phyloP scores from a whole-genome alignment of 30 jellyfish, hydroid and myxozoan genomes.

The Phacellophora camtschatica region DNA sequence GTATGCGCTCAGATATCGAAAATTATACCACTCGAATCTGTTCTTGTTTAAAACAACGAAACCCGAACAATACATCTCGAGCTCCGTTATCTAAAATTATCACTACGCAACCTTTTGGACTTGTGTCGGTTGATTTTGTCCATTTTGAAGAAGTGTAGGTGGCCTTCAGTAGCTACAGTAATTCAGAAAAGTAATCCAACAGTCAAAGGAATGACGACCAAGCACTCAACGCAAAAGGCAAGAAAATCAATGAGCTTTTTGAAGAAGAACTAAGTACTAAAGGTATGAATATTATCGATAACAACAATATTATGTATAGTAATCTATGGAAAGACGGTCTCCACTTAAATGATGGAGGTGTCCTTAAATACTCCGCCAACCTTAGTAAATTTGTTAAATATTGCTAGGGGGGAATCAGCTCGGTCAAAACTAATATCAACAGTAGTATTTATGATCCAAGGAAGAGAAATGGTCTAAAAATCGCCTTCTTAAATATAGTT shows the following conservation, averaged over 20 bases:
- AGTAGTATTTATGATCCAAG: background rate
- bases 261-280: no score
- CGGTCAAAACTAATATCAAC: background rate
- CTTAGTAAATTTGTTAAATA: background rate
- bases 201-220: no score
- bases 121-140: background rate
- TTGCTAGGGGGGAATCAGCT: background rate
- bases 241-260: no score
- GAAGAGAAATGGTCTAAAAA: background rate
- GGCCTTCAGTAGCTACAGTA: slow-evolving; percentile 35
- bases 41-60: background rate
- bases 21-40: background rate
- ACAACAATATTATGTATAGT: no score
- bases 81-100: slow-evolving; percentile 4
- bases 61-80: background rate
- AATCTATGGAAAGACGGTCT: no score
- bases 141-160: slow-evolving; percentile 1
- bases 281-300: no score
- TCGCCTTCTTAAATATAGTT: slow-evolving; percentile 1
- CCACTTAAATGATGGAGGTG: background rate
- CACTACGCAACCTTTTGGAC: slow-evolving; percentile 19
- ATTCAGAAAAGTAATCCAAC: no score
- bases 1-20: slow-evolving; percentile 21
- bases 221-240: no score
- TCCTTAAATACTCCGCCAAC: background rate